Evolutionary conservation across 2,888 invertebrate genomes (phyloP).

Genomic region (Herminia tarsipennalis): DNA sequence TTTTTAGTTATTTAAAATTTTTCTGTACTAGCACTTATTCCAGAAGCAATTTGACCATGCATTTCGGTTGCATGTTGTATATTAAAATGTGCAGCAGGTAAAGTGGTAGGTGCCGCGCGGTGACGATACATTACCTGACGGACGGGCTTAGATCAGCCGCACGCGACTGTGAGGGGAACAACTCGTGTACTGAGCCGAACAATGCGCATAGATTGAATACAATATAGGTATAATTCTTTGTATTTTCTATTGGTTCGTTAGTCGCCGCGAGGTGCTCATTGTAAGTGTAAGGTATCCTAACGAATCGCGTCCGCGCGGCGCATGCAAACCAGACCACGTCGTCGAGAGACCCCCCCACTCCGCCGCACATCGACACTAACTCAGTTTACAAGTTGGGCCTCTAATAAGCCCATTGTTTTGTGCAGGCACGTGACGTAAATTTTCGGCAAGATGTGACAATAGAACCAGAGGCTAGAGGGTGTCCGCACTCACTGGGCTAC

Average conservation of each 20-base stretch:
- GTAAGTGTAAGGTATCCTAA: slow-evolving; percentile 14
- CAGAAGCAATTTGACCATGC: too few species aligned
- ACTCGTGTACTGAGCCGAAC: background rate
- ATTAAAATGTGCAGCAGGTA: too few species aligned
- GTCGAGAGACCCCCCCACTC: background rate
- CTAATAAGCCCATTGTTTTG: slow-evolving; percentile 24
- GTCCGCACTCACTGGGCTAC: too few species aligned
- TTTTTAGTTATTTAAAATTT: too few species aligned
- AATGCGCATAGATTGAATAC: background rate
- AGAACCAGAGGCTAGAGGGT: too few species aligned
- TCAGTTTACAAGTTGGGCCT: slow-evolving; percentile 10
- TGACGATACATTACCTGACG: too few species aligned
- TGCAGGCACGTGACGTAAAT: background rate
- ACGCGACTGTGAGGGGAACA: too few species aligned
- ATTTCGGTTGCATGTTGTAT: too few species aligned
- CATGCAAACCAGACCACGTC: slow-evolving; percentile 6
- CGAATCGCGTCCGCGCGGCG: slow-evolving; percentile 3
- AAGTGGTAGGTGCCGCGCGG: too few species aligned
- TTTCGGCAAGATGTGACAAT: background rate
- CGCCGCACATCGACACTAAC: slow-evolving; percentile 9
- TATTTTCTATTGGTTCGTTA: slow-evolving; percentile 23
- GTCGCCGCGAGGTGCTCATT: slow-evolving; percentile 9
- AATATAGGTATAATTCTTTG: background rate
- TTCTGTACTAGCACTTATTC: too few species aligned
- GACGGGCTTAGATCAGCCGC: too few species aligned